These are phyloP conservation scores for Varroa destructor DNA, from an alignment of 1,140 invertebrate species.

Conservation along the genomic window DNA sequence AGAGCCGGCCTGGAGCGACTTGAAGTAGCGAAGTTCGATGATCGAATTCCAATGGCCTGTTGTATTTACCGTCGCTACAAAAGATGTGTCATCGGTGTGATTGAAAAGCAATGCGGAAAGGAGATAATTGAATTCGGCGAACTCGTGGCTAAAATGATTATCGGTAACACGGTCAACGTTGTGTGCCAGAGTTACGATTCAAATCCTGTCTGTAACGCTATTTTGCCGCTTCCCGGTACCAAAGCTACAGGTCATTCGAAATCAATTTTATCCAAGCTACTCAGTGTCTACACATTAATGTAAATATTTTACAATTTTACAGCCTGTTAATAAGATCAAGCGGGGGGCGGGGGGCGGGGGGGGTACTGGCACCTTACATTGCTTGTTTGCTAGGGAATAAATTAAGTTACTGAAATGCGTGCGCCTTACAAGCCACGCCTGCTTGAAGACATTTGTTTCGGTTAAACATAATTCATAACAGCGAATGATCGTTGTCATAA, in stretches of 20 bases:
- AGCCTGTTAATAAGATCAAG: too few species aligned
- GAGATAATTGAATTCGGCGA: not conserved
- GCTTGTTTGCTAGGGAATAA: too few species aligned
- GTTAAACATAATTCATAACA: too few species aligned
- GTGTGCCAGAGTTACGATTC: not conserved
- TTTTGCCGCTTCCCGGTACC: not conserved
- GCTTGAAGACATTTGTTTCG: too few species aligned
- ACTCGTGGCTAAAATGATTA: not conserved
- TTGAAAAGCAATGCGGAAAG: not conserved
- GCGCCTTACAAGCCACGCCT: too few species aligned
- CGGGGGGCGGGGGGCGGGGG: too few species aligned
- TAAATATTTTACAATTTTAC: too few species aligned
- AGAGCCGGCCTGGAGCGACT: not conserved
- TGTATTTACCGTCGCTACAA: constrained; percentile 30
- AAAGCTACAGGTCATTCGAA: not conserved
- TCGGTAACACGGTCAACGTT: not conserved
- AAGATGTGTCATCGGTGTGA: constrained; percentile 27
- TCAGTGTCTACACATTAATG: constrained; percentile 2
- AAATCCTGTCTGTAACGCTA: not conserved
- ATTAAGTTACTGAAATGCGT: too few species aligned
- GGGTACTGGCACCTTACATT: too few species aligned
- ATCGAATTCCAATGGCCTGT: constrained; percentile 30
- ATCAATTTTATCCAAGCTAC: not conserved
- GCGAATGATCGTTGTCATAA: too few species aligned
- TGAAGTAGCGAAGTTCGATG: constrained; percentile 1